Base-by-base conservation (phyloP, 2,888 invertebrate species). In the Amphipyra berbera region DNA sequence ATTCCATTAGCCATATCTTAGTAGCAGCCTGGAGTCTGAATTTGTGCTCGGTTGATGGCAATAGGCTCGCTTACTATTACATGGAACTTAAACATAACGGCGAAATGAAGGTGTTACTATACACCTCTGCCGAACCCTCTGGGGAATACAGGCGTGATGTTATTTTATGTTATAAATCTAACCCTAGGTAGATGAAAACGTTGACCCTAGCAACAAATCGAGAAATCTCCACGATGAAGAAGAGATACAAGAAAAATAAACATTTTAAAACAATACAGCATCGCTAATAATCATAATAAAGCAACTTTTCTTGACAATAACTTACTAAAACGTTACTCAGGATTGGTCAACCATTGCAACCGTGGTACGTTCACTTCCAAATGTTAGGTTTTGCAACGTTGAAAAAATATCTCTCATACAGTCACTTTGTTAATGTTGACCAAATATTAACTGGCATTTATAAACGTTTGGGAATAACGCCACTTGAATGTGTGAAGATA, bases 301-400 rank as follows among this genome's bases (percentile, higher is more conserved):
- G 2, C 38, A 4, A 42, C 14, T 69, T 62, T 53, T 66, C 69
- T 37, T 46, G 38, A 61, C 27, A 66, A 40, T 53, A 68, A 68
- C 61, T 30, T 5, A 52, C 38, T 27, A 46, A 44, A 53, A 33
- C 40, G 1, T 35, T 8, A 13, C 38, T 38, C 8, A 35, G 1
- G 30, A 54, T 67, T 67, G 71, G 70, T 67, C 55, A 67, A 67
- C 41, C 0, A 15, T 38, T 63, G 37, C 63, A 42, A 10, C 15
- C 6, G 35, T 13, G 6, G 6, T 30, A 68, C 63, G 49, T 70
- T 67, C 70, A 41, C 63, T 70, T 41, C 13, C n/a, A 69, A 67
- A 61, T 46, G 45, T 27, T 54, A 63, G 2, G 6, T 67, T 62
- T 69, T 54, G 67, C 14, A 67, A 67, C 21, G 0, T 15, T 7